phyloP scores from a whole-genome alignment of 2,888 invertebrate genomes.

The Nephrotoma appendiculata region DNA sequence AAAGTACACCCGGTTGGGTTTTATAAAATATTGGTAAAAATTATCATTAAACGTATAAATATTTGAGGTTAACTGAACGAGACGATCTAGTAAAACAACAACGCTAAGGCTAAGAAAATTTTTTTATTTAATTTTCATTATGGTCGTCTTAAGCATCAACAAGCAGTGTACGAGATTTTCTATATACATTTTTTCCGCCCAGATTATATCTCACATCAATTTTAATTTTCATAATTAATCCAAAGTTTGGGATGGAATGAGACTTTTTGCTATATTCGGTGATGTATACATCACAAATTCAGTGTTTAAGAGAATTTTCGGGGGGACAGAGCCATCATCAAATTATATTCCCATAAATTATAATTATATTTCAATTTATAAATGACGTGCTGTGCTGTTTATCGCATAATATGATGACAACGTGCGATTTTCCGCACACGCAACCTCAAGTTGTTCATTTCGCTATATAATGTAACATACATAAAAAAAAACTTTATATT shows the following conservation, averaged over 20 bases:
- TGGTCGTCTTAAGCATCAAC: not conserved
- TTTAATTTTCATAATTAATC: not conserved
- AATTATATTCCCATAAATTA: not conserved
- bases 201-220: not conserved
- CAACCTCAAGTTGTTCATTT: not conserved
- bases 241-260: not conserved
- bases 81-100: not conserved
- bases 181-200: not conserved
- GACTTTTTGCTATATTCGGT: not conserved
- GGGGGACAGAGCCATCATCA: not conserved
- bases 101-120: not conserved
- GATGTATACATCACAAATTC: not conserved
- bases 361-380: not conserved
- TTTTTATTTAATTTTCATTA: not conserved
- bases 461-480: not conserved
- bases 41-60: not conserved
- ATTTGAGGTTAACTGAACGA: not conserved
- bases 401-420: not conserved
- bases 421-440: not conserved
- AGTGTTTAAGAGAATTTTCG: not conserved
- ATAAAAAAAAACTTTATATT: constrained; percentile 8
- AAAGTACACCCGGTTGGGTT: not conserved
- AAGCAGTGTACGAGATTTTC: not conserved
- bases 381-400: not conserved
- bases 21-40: not conserved